A percentile compares a stretch with the other conserved stretches of the same genome.
phyloP scores from a whole-genome alignment of 2,888 invertebrate genomes.

The Tetrapedia diversipes region DNA sequence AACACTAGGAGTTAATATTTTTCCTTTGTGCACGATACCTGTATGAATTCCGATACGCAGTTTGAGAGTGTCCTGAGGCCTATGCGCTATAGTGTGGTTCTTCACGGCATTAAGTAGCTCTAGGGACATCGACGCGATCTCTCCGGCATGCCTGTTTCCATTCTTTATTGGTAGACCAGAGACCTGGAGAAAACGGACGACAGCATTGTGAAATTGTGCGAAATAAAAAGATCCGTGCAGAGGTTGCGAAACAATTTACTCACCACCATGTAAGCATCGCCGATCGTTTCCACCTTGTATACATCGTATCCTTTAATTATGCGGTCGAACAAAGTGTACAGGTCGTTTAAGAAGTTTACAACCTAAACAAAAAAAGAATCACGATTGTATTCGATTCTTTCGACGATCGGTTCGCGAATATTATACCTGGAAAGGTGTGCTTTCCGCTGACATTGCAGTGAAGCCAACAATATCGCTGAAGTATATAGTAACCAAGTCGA shows the following conservation, averaged over 20 bases:
- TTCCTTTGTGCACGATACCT: constrained; percentile 83
- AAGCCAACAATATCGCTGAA: constrained; percentile 99
- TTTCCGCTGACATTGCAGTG: constrained; percentile 97
- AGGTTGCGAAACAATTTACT: constrained; percentile 74
- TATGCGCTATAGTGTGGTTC: constrained; percentile 94
- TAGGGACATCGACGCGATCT: constrained; percentile 96
- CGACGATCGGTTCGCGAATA: neutral
- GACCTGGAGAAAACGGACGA: constrained; percentile 85
- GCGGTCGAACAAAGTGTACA: constrained; percentile 98
- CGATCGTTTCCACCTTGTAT: constrained; percentile 98
- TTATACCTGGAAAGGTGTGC: constrained; percentile 92
- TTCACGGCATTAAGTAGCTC: constrained; percentile 93
- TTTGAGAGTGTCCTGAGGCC: constrained; percentile 94
- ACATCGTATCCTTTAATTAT: constrained; percentile 99
- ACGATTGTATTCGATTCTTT: neutral
- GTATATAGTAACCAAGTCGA: constrained; percentile 97
- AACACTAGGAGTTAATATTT: too few species aligned
- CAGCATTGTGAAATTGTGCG: neutral
- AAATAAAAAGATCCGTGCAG: neutral
- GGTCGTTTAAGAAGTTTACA: constrained; percentile 98
- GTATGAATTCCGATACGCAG: constrained; percentile 96
- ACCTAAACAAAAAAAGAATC: constrained; percentile 84
- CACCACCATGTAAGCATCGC: constrained; percentile 91
- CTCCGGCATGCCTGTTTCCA: constrained; percentile 93
- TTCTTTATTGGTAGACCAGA: constrained; percentile 94